Evolutionary conservation across 2,888 invertebrate genomes (phyloP), one percentile per base, ranked within the genome.

Genomic region (Acanthosepion lycidas): DNA sequence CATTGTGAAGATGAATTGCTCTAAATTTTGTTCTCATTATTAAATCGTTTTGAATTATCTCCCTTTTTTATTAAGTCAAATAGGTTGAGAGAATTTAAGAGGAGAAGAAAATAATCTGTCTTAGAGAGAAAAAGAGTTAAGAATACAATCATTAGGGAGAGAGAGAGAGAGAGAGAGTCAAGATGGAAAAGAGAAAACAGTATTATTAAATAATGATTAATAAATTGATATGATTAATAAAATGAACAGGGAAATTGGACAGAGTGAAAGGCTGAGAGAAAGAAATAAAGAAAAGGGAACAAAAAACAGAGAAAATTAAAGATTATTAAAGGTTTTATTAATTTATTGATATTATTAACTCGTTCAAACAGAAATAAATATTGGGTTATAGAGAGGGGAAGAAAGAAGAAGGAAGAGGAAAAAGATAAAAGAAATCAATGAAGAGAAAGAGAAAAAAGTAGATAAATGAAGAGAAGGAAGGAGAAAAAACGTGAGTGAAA

Each of bases 141-240:
- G 42, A 42, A 42, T 42, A 42, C 42, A 42, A 3, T 42, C 42
- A 42, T 42, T 42, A 42, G 42, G 42, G 42, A 78, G n/a, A 78
- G 78, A 28, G 0, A 78, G 78, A 78, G 78, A 28, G 28, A 64
- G 12, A 9, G 12, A 78, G 8, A 78, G 28, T 6, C 6, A 78
- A 26, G n/a, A 9, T 12, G 55, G 15, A 15, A n/a, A 6, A 78
- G 78, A 78, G 28, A 78, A 78, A 5, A 4, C 78, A n/a, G 28
- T 78, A 28, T 64, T 64, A 64, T 78, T 78, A 78, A 78, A 78
- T 78, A 78, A 28, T 78, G 28, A 78, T 78, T 28, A 6, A 78
- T 78, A 78, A 78, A 78, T 78, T 78, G n/a, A 12, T 78, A 78
- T 78, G 78, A 78, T 78, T 78, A 78, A 78, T 78, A 78, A 78